A percentile compares a stretch with the other conserved stretches of the same genome.
Conservation (phyloP, 2,888 invertebrate species). For the Actias luna region DNA sequence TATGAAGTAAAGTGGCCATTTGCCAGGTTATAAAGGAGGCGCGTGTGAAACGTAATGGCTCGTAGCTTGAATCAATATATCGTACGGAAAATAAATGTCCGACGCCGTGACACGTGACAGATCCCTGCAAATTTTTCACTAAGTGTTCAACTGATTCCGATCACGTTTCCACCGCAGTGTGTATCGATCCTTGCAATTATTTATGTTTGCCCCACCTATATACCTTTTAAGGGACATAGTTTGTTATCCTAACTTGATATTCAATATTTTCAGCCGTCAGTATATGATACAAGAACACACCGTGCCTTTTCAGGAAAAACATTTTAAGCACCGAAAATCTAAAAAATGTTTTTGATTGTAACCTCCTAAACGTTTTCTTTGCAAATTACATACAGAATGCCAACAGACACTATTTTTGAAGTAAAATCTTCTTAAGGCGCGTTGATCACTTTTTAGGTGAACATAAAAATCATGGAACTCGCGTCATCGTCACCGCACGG, state of each 20-base stretch:
- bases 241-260: not conserved
- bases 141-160: conserved; percentile 23
- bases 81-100: conserved; percentile 18
- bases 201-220: conserved; percentile 5
- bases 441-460: too few species aligned
- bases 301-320: too few species aligned
- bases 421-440: too few species aligned
- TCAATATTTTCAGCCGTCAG: too few species aligned
- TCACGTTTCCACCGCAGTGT: conserved; percentile 28
- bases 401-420: too few species aligned
- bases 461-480: too few species aligned
- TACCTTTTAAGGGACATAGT: not conserved
- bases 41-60: conserved; percentile 11
- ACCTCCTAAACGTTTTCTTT: too few species aligned
- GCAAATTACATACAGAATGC: too few species aligned
- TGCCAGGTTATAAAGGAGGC: conserved; percentile 12
- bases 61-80: conserved; percentile 21
- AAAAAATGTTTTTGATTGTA: too few species aligned
- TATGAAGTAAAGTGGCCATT: conserved; percentile 12
- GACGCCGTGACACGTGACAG: conserved; percentile 22
- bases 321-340: too few species aligned
- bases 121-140: conserved; percentile 20
- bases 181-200: conserved; percentile 19
- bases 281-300: too few species aligned
- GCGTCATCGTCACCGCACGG: too few species aligned